These are phyloP conservation scores for Odontomachus brunneus DNA, from an alignment of 1,140 invertebrate genomes.

Conservation along the genomic window DNA sequence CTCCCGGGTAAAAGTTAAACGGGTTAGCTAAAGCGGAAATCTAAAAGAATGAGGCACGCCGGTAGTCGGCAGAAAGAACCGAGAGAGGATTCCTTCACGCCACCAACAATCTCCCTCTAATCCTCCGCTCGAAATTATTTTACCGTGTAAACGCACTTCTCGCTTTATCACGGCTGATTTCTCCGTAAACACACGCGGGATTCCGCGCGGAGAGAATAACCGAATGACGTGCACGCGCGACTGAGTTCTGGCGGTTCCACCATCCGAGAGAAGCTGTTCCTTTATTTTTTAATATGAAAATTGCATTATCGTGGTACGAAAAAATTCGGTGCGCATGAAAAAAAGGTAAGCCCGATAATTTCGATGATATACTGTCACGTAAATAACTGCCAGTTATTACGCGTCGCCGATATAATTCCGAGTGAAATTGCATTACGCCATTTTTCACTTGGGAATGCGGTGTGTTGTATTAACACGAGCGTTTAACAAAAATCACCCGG, in stretches of 20 bases:
- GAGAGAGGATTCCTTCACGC: slow-evolving; percentile 29
- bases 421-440: neutral
- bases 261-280: neutral
- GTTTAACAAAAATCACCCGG: slow-evolving; percentile 14
- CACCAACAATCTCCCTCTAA: slow-evolving; percentile 9
- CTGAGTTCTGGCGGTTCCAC: slow-evolving; percentile 21
- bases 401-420: neutral
- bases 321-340: neutral
- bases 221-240: slow-evolving; percentile 11
- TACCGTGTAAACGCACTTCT: neutral
- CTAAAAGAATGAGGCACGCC: slow-evolving; percentile 32
- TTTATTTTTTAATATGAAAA: slow-evolving; percentile 6
- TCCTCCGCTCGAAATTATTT: slow-evolving; percentile 34
- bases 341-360: slow-evolving; percentile 1
- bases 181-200: neutral
- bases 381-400: slow-evolving; percentile 28
- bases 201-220: neutral
- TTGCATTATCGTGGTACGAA: slow-evolving; percentile 23
- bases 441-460: slow-evolving; percentile 23
- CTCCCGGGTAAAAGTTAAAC: slow-evolving; percentile 68
- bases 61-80: slow-evolving; percentile 42
- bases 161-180: slow-evolving; percentile 1
- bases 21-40: slow-evolving; percentile 59
- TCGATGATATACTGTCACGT: slow-evolving; percentile 2
- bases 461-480: slow-evolving; percentile 13